Base-by-base conservation (phyloP, 1,140 invertebrate genomes). In the Anoplolepis gracilipes region DNA sequence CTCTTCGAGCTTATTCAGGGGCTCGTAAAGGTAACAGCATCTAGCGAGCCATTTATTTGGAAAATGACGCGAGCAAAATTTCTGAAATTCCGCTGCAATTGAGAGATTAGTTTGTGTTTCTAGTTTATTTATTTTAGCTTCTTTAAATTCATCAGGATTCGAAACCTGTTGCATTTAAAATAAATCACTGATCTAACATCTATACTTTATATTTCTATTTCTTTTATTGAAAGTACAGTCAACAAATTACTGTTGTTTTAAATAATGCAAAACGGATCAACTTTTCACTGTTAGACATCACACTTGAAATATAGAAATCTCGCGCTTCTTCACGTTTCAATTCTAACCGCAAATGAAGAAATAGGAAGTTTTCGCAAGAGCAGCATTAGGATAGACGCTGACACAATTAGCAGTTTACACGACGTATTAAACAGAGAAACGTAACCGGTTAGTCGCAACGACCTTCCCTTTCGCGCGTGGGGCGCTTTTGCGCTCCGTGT, bases 401-500 rank as follows among this genome's bases (percentile, higher is more conserved):
- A 28, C 67, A 73, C 8, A 82, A 82, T 82, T 82, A 82, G 42
- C 76, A 19, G 67, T 49, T 82, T 59, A 55, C 53, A 82, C 25
- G 53, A 61, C 28, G 33, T 30, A 39, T 39, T 82, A 73, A 73
- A 59, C 53, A 36, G 39, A 42, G n/a, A 22, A n/a, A n/a, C n/a
- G n/a, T n/a, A 81, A 82, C 78, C 78, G 67, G 78, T 82, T 82
- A 61, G 36, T 36, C 78, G 36, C 19, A 55, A 11, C 78, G 42
- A 72, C 78, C 78, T 82, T 73, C 78, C 16, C 67, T 82, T 81
- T 81, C 78, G 78, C 78, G 78, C 78, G 65, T 70, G 78, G 36
- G 25, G 53, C 65, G 70, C 70, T 81, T 82, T 61, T 73, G 36
- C 67, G 53, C 11, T 10, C 25, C 22, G 53, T 33, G 16, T 25